Evolutionary conservation across 2,888 invertebrate species (phyloP).

Genomic region (Papilio demoleus): DNA sequence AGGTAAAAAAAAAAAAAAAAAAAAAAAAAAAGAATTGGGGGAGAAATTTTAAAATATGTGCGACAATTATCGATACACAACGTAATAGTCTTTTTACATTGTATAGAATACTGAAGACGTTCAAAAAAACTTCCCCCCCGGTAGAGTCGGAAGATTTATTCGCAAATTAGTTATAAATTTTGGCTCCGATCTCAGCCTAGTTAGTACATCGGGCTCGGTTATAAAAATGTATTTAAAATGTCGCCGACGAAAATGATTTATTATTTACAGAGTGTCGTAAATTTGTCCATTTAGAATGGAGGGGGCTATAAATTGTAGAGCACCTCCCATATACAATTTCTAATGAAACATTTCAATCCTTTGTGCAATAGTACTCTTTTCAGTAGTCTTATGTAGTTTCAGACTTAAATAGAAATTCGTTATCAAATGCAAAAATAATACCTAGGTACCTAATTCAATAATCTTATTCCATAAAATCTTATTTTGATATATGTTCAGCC

Average conservation of each 20-base stretch:
- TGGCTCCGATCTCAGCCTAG: conserved; percentile 57
- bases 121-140: conserved; percentile 71
- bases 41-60: conserved; percentile 80
- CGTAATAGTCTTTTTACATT: conserved; percentile 80
- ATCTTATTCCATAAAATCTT: too few relatives aligned
- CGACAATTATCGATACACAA: conserved; percentile 83
- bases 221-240: conserved; percentile 84
- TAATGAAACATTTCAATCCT: not conserved
- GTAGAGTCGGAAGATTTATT: conserved; percentile 76
- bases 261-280: conserved; percentile 74
- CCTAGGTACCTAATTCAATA: too few relatives aligned
- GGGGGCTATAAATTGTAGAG: conserved; percentile 69
- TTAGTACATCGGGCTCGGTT: conserved; percentile 74
- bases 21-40: conserved; percentile 53
- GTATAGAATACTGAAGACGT: conserved; percentile 61
- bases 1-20: too few relatives aligned
- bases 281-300: conserved; percentile 78
- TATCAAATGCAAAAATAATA: too few relatives aligned
- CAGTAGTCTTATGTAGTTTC: not conserved
- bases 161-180: conserved; percentile 83
- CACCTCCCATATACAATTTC: conserved; percentile 35
- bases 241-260: conserved; percentile 79
- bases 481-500: too few relatives aligned
- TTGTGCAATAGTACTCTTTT: not conserved
- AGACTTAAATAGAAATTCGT: not conserved